Evolutionary conservation across 2,113 vertebrate genomes (phyloP), one percentile per base, ranked within the genome.

Genomic region (Nothocercus julius): DNA sequence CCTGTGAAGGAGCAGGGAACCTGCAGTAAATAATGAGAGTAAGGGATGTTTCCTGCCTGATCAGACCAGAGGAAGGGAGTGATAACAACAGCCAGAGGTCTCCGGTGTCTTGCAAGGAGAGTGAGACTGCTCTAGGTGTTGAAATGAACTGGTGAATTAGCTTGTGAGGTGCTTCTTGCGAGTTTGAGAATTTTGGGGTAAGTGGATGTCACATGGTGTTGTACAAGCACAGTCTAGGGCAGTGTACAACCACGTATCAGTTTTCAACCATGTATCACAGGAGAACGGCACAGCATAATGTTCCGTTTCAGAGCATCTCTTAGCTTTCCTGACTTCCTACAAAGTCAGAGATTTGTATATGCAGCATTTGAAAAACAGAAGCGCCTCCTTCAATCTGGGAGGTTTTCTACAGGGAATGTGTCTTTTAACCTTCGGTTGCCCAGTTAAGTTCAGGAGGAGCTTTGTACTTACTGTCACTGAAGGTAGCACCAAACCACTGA

Each of bases 321-420:
- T 91, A 25, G 17, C 21, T 91, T 19, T 87, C 4, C 32, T 64
- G 11, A 82, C 56, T 40, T 94, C 82, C 51, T 22, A 13, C 27
- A 20, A 73, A 64, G 70, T 72, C 34, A 81, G 80, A 62, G 30
- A 61, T 82, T 76, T 10, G 64, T 79, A 24, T 89, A 17, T 54
- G 3, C 15, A 45, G 0, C 2, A 1, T 61, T 74, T 92, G 70
- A 87, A 82, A 58, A 93, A 67, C 0, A 0, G 58, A 72, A 85
- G n/a, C 36, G 22, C 18, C 58, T 85, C 13, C 13, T 82, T 92
- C 84, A 68, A 44, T 67, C 36, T 59, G 17, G 53, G 13, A 10
- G 1, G 2, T 53, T 75, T 81, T 85, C 32, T 30, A 27, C 34
- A 25, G 22, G 25, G 36, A 75, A 12, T 0, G 1, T 51, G 34